phyloP scores from a whole-genome alignment of 1,140 invertebrate species.

The Bicyclus anynana region DNA sequence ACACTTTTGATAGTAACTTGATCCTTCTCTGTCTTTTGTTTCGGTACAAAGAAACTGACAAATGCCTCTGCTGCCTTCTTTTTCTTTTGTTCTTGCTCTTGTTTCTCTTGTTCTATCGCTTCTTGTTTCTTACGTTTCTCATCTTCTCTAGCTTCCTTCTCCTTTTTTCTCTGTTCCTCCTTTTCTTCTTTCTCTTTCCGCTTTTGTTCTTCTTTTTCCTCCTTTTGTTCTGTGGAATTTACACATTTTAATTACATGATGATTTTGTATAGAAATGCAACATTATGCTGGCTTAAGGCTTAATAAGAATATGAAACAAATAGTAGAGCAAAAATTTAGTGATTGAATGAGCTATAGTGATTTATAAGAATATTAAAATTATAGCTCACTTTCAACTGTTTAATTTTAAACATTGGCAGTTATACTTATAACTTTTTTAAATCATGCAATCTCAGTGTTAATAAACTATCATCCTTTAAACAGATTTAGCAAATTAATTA shows the following conservation, averaged over 20 bases:
- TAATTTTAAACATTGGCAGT: no score
- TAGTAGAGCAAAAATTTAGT: no score
- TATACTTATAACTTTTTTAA: no score
- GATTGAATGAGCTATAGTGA: no score
- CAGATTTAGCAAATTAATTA: no score
- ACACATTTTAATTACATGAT: not conserved
- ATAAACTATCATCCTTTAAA: no score
- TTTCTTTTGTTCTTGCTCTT: conserved; percentile 83
- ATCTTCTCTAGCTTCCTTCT: conserved; percentile 81
- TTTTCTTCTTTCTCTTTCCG: conserved; percentile 78
- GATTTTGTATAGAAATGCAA: no score
- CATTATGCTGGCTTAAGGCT: no score
- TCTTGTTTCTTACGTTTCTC: conserved; percentile 81
- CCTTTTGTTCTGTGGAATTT: conserved; percentile 43
- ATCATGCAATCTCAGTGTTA: no score
- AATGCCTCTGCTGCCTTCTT: conserved; percentile 86
- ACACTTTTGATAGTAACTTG: conserved; percentile 39
- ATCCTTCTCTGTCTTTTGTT: conserved; percentile 78
- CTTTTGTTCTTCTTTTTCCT: conserved; percentile 74
- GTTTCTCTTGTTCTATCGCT: conserved; percentile 80
- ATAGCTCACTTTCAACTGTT: no score
- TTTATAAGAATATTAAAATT: no score
- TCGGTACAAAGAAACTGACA: conserved; percentile 87
- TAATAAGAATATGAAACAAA: no score
- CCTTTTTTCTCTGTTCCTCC: conserved; percentile 75